phyloP scores from a whole-genome alignment of 2,888 invertebrate species.

The Hedychridium roseum region DNA sequence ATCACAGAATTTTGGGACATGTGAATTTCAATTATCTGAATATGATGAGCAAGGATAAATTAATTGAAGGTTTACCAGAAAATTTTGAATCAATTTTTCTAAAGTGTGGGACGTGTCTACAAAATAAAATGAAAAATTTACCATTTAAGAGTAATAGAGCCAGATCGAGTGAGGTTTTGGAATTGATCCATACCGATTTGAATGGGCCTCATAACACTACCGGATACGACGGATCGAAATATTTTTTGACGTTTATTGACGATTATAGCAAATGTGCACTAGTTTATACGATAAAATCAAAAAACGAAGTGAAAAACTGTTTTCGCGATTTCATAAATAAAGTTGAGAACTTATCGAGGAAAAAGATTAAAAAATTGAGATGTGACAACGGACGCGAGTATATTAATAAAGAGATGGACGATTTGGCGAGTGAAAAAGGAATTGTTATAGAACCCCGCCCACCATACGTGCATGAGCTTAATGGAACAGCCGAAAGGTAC shows the following conservation, averaged over 20 bases:
- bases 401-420: constrained; percentile 12
- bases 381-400: constrained; percentile 23
- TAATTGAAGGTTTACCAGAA: constrained; percentile 10
- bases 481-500: constrained; percentile 8
- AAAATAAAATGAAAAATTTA: constrained; percentile 16
- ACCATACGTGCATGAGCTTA: constrained; percentile 17
- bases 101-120: constrained; percentile 10
- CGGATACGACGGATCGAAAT: constrained; percentile 18
- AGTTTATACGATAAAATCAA: constrained; percentile 18
- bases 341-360: constrained; percentile 13
- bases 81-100: constrained; percentile 7
- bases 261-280: constrained; percentile 16
- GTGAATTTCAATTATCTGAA: constrained; percentile 21
- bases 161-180: constrained; percentile 8
- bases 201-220: constrained; percentile 13
- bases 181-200: constrained; percentile 11
- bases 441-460: constrained; percentile 11
- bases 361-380: constrained; percentile 10
- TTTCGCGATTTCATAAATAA: constrained; percentile 19
- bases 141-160: constrained; percentile 25
- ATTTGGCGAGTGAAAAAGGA: constrained; percentile 12
- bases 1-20: constrained; percentile 22
- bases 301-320: constrained; percentile 13
- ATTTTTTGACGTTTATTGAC: constrained; percentile 18
- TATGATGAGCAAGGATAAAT: constrained; percentile 4